Percentiles rank a stretch among this genome's conserved stretches.
Conservation (phyloP, 1,140 invertebrate species). For the Drosophila sucinea region DNA sequence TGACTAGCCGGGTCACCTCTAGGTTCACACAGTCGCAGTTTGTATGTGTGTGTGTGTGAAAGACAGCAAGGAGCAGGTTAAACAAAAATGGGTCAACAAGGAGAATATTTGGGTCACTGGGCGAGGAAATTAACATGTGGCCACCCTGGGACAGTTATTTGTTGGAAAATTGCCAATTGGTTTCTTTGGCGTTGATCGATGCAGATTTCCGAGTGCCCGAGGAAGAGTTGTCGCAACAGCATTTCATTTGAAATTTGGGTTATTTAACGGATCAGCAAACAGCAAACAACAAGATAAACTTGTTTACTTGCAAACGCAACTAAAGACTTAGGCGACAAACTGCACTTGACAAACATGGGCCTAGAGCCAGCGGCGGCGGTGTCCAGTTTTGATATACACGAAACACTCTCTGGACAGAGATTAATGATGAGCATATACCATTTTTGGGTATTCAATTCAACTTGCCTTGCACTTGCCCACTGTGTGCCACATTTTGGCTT, state of each 20-base stretch:
- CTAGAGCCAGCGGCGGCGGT: constrained; percentile 19
- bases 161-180: constrained; percentile 35
- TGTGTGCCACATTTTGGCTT: constrained; percentile 35
- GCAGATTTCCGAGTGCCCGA: constrained; percentile 34
- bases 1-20: constrained; percentile 3
- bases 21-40: constrained; percentile 18
- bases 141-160: constrained; percentile 27
- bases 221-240: constrained; percentile 55
- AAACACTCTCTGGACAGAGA: constrained; percentile 27
- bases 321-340: constrained; percentile 63
- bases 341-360: constrained; percentile 43
- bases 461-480: constrained; percentile 70
- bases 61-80: constrained; percentile 40
- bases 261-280: constrained; percentile 74
- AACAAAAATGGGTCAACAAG: constrained; percentile 1
- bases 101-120: constrained; percentile 12
- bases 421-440: constrained; percentile 41
- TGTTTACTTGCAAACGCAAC: constrained; percentile 46
- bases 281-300: constrained; percentile 39
- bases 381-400: constrained; percentile 45
- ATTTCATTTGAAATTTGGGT: constrained; percentile 73
- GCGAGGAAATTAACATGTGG: constrained; percentile 31
- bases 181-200: constrained; percentile 42
- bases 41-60: not conserved
- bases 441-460: constrained; percentile 29